phyloP scores from a whole-genome alignment of 2,888 invertebrate species.

The Marronus borbonicus region DNA sequence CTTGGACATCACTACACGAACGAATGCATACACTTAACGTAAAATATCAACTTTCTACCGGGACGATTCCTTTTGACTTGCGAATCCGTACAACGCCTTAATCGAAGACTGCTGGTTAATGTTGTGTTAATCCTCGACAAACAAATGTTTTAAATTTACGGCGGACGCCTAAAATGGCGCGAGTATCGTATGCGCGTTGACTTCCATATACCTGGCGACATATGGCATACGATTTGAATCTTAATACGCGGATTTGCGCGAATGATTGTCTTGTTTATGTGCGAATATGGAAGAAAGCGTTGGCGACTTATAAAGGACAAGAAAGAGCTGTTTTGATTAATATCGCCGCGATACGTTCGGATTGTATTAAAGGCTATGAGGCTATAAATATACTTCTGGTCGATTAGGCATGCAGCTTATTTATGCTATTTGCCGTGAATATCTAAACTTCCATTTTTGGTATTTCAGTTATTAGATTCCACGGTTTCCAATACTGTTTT shows the following conservation, averaged over 20 bases:
- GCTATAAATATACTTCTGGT: too few relatives aligned
- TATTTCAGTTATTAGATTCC: too few relatives aligned
- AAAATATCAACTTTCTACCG: slow-evolving; percentile 37
- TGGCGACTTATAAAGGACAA: slow-evolving; percentile 1
- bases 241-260: slow-evolving; percentile 11
- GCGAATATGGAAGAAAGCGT: slow-evolving; percentile 2
- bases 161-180: slow-evolving; percentile 29
- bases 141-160: slow-evolving; percentile 39
- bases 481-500: too few relatives aligned
- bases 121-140: slow-evolving; percentile 29
- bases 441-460: too few relatives aligned
- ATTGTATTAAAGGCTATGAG: too few relatives aligned
- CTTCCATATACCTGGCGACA: slow-evolving; percentile 20
- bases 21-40: neutral
- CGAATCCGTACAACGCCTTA: slow-evolving; percentile 13
- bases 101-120: slow-evolving; percentile 21
- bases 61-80: neutral
- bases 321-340: slow-evolving; percentile 11
- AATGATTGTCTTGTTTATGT: slow-evolving; percentile 13
- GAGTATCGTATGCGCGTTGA: slow-evolving; percentile 23
- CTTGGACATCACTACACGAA: neutral
- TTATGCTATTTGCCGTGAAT: too few relatives aligned
- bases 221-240: slow-evolving; percentile 28
- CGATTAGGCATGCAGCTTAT: too few relatives aligned
- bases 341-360: too few relatives aligned